A percentile compares a stretch with the other conserved stretches of the same genome.
Conservation (phyloP, 2,888 invertebrate genomes). For the Ernsta delagoae region DNA sequence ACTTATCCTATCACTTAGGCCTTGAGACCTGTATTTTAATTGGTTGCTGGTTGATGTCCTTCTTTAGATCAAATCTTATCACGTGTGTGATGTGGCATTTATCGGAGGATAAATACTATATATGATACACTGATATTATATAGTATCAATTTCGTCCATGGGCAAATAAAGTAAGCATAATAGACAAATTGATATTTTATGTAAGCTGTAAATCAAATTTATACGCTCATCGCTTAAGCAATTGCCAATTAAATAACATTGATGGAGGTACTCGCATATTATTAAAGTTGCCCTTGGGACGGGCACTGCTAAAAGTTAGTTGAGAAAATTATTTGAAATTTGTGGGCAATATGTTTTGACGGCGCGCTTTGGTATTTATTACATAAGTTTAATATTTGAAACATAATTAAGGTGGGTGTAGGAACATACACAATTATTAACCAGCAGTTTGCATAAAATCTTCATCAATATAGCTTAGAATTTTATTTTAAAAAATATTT, state of each 20-base stretch:
- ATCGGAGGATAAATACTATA: background rate
- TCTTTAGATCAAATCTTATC: background rate
- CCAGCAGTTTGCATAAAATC: too few relatives aligned
- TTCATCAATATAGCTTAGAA: too few relatives aligned
- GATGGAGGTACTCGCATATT: slow-evolving; percentile 32
- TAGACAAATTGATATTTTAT: slow-evolving; percentile 24
- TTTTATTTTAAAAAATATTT: too few relatives aligned
- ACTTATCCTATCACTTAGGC: background rate
- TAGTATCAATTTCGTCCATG: background rate
- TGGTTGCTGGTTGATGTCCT: too few relatives aligned
- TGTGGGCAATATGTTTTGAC: background rate
- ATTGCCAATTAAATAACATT: slow-evolving; percentile 19
- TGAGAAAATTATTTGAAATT: slow-evolving; percentile 13
- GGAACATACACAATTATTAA: background rate
- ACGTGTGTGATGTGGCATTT: background rate
- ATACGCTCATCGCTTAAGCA: slow-evolving; percentile 7
- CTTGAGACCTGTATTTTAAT: too few relatives aligned
- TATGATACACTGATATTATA: background rate
- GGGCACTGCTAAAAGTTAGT: slow-evolving; percentile 13
- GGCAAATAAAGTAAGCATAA: background rate
- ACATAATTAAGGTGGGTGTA: background rate
- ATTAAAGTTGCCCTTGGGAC: slow-evolving; percentile 36
- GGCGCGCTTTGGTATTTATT: background rate
- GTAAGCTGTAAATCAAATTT: slow-evolving; percentile 34
- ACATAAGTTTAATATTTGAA: background rate